Evolutionary conservation across 1,140 invertebrate genomes (phyloP), one percentile per base, ranked within the genome.

Genomic region (Drosophila parvula): DNA sequence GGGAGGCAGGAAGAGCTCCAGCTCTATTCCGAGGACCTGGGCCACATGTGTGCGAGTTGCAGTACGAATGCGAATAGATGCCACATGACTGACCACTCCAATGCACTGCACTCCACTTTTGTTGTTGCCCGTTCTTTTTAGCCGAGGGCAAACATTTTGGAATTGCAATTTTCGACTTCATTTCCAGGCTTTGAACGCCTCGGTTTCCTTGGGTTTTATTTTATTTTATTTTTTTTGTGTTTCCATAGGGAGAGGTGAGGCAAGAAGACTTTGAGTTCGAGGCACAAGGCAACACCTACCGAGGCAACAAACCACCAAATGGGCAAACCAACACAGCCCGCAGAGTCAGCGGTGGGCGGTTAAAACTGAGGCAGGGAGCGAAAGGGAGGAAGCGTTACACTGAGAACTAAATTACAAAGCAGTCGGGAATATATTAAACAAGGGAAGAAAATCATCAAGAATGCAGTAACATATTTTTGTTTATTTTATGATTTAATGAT

Each of bases 121-220:
- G 64, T 71, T 71, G 68, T 69, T 71, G 51, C 36, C 43, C 47
- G 41, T 38, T 38, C 45, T 67, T 55, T 43, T 11, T 79, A 59
- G 84, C 84, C 84, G 80, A 89, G 84, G 84, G 84, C 84, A 89
- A 89, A 84, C 84, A 81, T 89, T 89, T 84, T 89, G 84, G 80
- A 89, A 89, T 89, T 89, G 84, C 84, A 89, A 89, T 89, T 89
- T 89, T 89, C 84, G 84, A 89, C 84, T 89, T 89, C 77, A 89
- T 89, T 89, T 89, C 84, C 75, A 84, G 82, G 74, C 61, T 75
- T 44, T 68, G 74, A 68, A 60, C 44, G 74, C 48, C 74, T 61
- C n/a, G 68, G 45, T 22, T 80, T 30, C 30, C 32, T 53, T 63
- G 40, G 16, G 16, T n/a, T 45, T 59, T 32, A 18, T 38, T 27